Percentiles rank a stretch among this genome's conserved stretches.
Evolutionary conservation across 1,140 invertebrate species (phyloP).

Genomic region (Drosophila lowei): DNA sequence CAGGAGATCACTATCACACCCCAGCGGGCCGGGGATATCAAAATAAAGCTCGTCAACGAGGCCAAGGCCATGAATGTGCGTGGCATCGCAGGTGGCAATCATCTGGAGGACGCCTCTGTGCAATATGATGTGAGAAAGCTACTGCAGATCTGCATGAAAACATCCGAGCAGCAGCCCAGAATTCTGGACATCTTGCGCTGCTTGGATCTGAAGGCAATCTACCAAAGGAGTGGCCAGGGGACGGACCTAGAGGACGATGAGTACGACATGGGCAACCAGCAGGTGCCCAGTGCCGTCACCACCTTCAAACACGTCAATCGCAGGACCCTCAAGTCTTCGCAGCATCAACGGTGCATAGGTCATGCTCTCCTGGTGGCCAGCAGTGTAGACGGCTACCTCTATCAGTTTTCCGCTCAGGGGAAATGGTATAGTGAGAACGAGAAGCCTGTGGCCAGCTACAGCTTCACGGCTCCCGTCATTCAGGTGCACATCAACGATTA

Average conservation of each 20-base stretch:
- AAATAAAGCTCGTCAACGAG: slow-evolving; percentile 79
- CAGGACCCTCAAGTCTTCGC: slow-evolving; percentile 68
- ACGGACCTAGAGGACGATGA: slow-evolving; percentile 63
- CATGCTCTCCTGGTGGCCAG: slow-evolving; percentile 74
- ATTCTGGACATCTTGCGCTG: slow-evolving; percentile 75
- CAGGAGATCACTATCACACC: slow-evolving; percentile 75
- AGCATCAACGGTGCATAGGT: slow-evolving; percentile 71
- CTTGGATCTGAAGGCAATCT: slow-evolving; percentile 79
- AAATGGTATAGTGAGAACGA: slow-evolving; percentile 82
- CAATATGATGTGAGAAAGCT: slow-evolving; percentile 77
- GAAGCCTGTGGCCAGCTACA: slow-evolving; percentile 84
- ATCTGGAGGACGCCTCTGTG: slow-evolving; percentile 62
- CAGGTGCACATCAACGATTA: slow-evolving; percentile 87
- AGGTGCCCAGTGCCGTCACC: slow-evolving; percentile 75
- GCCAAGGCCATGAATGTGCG: slow-evolving; percentile 81
- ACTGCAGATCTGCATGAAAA: slow-evolving; percentile 78
- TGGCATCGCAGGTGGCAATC: slow-evolving; percentile 60
- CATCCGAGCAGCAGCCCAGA: slow-evolving; percentile 64
- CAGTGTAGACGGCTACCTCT: slow-evolving; percentile 78
- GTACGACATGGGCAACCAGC: slow-evolving; percentile 81
- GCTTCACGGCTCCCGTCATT: slow-evolving; percentile 88
- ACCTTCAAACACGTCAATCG: slow-evolving; percentile 75
- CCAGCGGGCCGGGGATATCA: slow-evolving; percentile 72
- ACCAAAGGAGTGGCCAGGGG: slow-evolving; percentile 60
- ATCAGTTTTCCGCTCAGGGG: slow-evolving; percentile 79